Percentiles rank a stretch among this genome's conserved stretches.
Conservation (phyloP, 1,140 invertebrate species). For the Trachymyrmex septentrionalis region DNA sequence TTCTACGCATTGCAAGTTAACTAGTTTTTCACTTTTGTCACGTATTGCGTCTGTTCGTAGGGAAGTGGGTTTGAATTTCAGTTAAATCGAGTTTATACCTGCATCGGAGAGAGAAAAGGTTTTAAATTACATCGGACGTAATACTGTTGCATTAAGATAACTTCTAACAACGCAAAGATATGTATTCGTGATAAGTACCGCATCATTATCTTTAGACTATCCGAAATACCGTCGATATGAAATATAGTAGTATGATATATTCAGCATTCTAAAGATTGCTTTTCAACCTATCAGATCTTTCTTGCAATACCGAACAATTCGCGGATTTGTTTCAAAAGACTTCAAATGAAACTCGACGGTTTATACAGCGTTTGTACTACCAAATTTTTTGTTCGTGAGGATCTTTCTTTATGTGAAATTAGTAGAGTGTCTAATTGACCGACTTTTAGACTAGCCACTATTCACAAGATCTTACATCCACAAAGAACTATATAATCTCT, state of each 20-base stretch:
- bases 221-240: neutral
- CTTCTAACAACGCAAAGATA: constrained; percentile 16
- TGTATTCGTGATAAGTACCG: neutral
- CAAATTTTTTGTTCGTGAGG: constrained; percentile 7
- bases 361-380: neutral
- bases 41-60: constrained; percentile 27
- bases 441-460: constrained; percentile 31
- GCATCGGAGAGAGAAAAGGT: neutral
- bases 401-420: constrained; percentile 30
- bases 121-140: constrained; percentile 51
- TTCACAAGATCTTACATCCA: constrained; percentile 7
- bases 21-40: constrained; percentile 35
- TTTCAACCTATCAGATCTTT: neutral
- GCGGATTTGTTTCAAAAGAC: neutral
- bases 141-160: neutral
- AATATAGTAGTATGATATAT: neutral
- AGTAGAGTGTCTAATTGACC: constrained; percentile 48
- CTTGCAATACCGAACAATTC: neutral
- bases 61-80: constrained; percentile 45
- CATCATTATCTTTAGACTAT: neutral
- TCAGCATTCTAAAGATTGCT: neutral
- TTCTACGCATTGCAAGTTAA: constrained; percentile 22
- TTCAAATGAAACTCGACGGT: neutral
- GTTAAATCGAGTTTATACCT: neutral
- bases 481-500: neutral